phyloP scores from a whole-genome alignment of 1,140 invertebrate species.

The Macrostomum lignano region DNA sequence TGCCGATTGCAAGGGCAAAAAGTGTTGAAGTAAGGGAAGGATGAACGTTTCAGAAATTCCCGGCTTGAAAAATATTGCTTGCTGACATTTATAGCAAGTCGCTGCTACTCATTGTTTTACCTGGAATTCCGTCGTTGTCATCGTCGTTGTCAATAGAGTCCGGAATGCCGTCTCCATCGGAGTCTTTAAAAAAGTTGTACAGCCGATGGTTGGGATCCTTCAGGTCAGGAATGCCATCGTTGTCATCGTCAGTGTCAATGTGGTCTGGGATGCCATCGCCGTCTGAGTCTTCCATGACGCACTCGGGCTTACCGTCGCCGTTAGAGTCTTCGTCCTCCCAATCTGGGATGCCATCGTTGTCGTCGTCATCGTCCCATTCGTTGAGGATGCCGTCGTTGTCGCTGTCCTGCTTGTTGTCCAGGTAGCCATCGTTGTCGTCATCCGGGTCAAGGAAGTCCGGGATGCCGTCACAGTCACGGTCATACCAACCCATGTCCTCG shows the following conservation, averaged over 20 bases:
- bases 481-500: not conserved
- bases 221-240: slow-evolving; percentile 9
- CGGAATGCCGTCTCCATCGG: slow-evolving; percentile 4
- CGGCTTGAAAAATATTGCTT: no score
- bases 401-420: slow-evolving; percentile 6
- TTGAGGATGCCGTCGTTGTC: slow-evolving; percentile 3
- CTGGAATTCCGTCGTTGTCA: slow-evolving; percentile 6
- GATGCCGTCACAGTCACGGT: slow-evolving; percentile 5
- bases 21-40: no score
- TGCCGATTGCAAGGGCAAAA: no score
- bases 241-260: slow-evolving; percentile 9
- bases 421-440: slow-evolving; percentile 6
- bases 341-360: slow-evolving; percentile 6
- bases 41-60: no score
- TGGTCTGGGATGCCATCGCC: slow-evolving; percentile 9
- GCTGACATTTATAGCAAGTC: no score
- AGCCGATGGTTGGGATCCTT: slow-evolving; percentile 5
- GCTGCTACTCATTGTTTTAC: no score
- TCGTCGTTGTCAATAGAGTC: slow-evolving; percentile 6
- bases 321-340: slow-evolving; percentile 8
- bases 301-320: slow-evolving; percentile 11
- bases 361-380: slow-evolving; percentile 5
- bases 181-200: slow-evolving; percentile 3
- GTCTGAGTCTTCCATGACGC: slow-evolving; percentile 10
- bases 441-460: slow-evolving; percentile 4